These are phyloP conservation scores for Gouania willdenowi DNA, from an alignment of 2,797 vertebrate genomes.

Conservation along the genomic window DNA sequence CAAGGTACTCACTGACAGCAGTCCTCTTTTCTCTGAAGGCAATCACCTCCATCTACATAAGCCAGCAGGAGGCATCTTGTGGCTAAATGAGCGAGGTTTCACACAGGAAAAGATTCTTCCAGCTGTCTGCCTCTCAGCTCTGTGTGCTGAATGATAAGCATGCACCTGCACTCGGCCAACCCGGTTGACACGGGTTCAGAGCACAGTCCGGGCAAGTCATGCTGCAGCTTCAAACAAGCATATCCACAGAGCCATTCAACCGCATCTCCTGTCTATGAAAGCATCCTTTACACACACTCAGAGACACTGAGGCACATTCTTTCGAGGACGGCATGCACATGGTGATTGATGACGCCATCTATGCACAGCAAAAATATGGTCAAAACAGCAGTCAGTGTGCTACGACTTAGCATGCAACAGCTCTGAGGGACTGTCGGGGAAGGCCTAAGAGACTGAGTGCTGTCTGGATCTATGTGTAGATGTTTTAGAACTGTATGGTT, in stretches of 20 bases:
- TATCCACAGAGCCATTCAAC: slow-evolving; percentile 57
- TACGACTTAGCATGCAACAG: slow-evolving; percentile 70
- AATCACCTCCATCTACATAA: too few relatives aligned
- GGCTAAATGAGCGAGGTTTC: slow-evolving; percentile 40
- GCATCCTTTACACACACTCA: slow-evolving; percentile 56
- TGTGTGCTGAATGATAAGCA: slow-evolving; percentile 74
- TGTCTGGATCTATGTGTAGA: slow-evolving; percentile 54
- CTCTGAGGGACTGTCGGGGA: slow-evolving; percentile 66
- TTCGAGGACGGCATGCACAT: slow-evolving; percentile 47
- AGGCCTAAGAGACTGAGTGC: slow-evolving; percentile 58
- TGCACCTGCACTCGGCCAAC: slow-evolving; percentile 69
- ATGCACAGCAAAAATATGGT: slow-evolving; percentile 58
- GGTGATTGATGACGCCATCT: slow-evolving; percentile 75
- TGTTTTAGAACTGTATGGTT: slow-evolving; percentile 42
- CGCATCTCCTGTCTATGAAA: slow-evolving; percentile 58
- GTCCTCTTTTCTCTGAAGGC: too few relatives aligned
- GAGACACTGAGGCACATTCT: slow-evolving; percentile 43
- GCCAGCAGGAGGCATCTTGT: slow-evolving; percentile 33
- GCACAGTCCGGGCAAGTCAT: slow-evolving; percentile 61
- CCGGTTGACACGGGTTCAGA: slow-evolving; percentile 53
- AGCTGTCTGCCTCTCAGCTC: slow-evolving; percentile 60
- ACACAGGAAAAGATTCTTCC: slow-evolving; percentile 52
- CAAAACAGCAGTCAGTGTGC: slow-evolving; percentile 71
- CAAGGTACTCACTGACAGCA: too few relatives aligned
- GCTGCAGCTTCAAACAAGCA: slow-evolving; percentile 57